Conservation (phyloP, 37 sponge, comb jelly and placozoan species). For the Geodia barretti region DNA sequence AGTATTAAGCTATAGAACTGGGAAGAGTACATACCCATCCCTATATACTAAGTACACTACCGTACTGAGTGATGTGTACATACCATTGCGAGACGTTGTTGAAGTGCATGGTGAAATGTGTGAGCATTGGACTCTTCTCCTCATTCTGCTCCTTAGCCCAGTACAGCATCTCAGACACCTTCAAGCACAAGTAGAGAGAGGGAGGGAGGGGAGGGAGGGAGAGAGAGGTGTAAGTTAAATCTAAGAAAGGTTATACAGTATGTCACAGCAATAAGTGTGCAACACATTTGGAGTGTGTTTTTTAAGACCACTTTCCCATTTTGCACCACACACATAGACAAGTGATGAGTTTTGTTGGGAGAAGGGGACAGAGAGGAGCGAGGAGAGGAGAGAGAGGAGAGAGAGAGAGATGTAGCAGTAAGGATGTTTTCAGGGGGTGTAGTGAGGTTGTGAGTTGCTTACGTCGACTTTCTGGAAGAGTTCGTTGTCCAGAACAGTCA, state of each 20-base stretch:
- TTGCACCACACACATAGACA: too few relatives aligned
- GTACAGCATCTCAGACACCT: conserved; percentile 85
- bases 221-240: neutral
- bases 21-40: neutral
- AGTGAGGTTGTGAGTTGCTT: conserved; percentile 21
- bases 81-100: conserved; percentile 90
- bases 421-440: too few relatives aligned
- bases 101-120: conserved; percentile 92
- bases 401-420: too few relatives aligned
- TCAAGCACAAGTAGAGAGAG: neutral
- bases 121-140: conserved; percentile 81
- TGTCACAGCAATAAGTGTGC: too few relatives aligned
- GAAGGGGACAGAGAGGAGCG: neutral
- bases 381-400: neutral
- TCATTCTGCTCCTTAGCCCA: conserved; percentile 89
- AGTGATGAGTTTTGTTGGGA: too few relatives aligned
- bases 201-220: too few relatives aligned
- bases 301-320: too few relatives aligned
- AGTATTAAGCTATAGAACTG: too few relatives aligned
- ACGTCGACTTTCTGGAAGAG: conserved; percentile 87
- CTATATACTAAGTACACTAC: neutral
- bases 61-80: neutral
- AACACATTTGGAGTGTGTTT: too few relatives aligned
- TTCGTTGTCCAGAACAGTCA: conserved; percentile 85
- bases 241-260: neutral